Evolutionary conservation across 1,140 invertebrate genomes (phyloP).

Genomic region (Achatina immaculata): DNA sequence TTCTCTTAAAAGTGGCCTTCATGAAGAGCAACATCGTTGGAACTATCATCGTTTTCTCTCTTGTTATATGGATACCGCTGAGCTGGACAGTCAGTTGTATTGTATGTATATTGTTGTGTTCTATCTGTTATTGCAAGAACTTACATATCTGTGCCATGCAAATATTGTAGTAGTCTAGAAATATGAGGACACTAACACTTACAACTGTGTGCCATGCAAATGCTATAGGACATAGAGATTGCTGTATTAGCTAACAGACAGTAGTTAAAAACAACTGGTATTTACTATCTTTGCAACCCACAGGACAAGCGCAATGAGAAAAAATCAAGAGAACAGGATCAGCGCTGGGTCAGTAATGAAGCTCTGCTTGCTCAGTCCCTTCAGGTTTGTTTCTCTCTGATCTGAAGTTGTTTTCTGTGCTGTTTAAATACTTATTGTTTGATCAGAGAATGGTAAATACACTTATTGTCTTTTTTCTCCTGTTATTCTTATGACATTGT

Average conservation of each 20-base stretch:
- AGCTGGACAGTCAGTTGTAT: slow-evolving; percentile 62
- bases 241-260: neutral
- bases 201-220: neutral
- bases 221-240: neutral
- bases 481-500: neutral
- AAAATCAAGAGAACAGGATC: neutral
- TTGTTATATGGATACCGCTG: slow-evolving; percentile 88
- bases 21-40: slow-evolving; percentile 90
- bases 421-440: neutral
- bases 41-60: slow-evolving; percentile 87
- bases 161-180: neutral
- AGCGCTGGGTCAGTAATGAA: slow-evolving; percentile 11
- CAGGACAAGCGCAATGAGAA: slow-evolving; percentile 15
- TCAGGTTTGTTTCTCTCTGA: slow-evolving; percentile 14
- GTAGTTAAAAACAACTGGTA: neutral
- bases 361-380: slow-evolving; percentile 15
- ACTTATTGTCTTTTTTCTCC: neutral
- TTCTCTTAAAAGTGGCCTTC: slow-evolving; percentile 84
- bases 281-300: neutral
- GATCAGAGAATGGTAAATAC: neutral
- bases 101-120: slow-evolving; percentile 13
- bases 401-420: neutral
- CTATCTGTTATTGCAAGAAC: neutral
- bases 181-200: neutral
- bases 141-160: neutral